phyloP scores from a whole-genome alignment of 2,888 invertebrate species.

The Yponomeuta malinellus region DNA sequence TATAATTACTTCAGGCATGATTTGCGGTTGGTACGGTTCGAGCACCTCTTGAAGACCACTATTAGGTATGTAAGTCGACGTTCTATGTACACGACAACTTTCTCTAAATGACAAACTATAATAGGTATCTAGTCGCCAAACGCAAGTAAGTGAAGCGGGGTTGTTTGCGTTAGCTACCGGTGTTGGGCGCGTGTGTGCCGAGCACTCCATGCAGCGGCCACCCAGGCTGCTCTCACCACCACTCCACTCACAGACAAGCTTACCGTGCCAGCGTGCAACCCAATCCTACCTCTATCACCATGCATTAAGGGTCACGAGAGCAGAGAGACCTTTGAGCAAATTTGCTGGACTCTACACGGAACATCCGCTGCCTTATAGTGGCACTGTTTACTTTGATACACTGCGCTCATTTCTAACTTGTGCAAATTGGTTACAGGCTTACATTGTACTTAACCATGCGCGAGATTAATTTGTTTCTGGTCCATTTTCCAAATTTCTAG shows the following conservation, averaged over 20 bases:
- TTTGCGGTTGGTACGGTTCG: too few relatives aligned
- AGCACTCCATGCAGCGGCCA: constrained; percentile 57
- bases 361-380: neutral
- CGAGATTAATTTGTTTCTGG: too few relatives aligned
- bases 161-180: constrained; percentile 55
- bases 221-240: constrained; percentile 40
- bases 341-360: constrained; percentile 2
- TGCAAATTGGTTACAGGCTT: neutral
- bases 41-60: too few relatives aligned
- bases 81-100: constrained; percentile 26
- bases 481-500: too few relatives aligned
- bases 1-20: neutral
- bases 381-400: constrained; percentile 1
- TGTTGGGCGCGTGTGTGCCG: constrained; percentile 62
- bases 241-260: constrained; percentile 7
- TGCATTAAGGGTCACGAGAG: neutral
- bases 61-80: too few relatives aligned
- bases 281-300: neutral
- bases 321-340: neutral
- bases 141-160: constrained; percentile 32
- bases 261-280: neutral
- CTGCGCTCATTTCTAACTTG: constrained; percentile 4
- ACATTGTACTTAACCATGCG: neutral
- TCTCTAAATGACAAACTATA: constrained; percentile 23
- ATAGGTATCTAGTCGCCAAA: neutral